Evolutionary conservation across 2,888 invertebrate species (phyloP), one percentile per base, ranked within the genome.

Genomic region (Ceramica pisi): DNA sequence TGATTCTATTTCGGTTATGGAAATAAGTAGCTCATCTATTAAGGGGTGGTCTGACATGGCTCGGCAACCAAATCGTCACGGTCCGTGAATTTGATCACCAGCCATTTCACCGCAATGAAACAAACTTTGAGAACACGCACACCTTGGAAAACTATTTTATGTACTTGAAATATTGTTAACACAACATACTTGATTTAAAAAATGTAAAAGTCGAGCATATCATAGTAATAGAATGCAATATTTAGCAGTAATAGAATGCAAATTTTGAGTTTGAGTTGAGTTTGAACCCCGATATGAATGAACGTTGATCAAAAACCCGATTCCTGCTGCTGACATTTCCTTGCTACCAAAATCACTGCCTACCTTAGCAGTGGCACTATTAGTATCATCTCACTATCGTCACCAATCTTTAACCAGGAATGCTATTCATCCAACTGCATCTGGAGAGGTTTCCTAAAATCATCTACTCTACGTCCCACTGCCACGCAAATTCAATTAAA

Each of bases 1-100:
- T 4, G 10, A n/a, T 31, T 71, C 26, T 57, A 50, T 53, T 35
- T 56, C 14, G 21, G 60, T 48, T 60, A 50, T 19, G 26, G 31
- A 35, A 62, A 67, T 23, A 44, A 68, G n/a, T 51, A 12, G 44
- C 6, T 4, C 9, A 21, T n/a, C 31, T 21, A 4, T 55, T 38
- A 19, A 64, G 9, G n/a, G 2, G 3, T 46, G 19, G 16, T 35
- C 4, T 41, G 41, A 14, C 41, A 14, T 41, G 41, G 41, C 14
- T 16, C 56, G 35, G 14, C 6, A 19, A 14, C 21, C 8, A 9
- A 48, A 9, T 48, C 14, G 21, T 19, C 10, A 1, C n/a, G 4
- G 6, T 31, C 2, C 7, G 16, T 31, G n/a, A 56, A 35, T 51
- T 23, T 23, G 7, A 23, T 2, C 6, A 0, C 8, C 31, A 31